Evolutionary conservation across 2,113 vertebrate genomes (phyloP).

Genomic region (Tinamus guttatus): DNA sequence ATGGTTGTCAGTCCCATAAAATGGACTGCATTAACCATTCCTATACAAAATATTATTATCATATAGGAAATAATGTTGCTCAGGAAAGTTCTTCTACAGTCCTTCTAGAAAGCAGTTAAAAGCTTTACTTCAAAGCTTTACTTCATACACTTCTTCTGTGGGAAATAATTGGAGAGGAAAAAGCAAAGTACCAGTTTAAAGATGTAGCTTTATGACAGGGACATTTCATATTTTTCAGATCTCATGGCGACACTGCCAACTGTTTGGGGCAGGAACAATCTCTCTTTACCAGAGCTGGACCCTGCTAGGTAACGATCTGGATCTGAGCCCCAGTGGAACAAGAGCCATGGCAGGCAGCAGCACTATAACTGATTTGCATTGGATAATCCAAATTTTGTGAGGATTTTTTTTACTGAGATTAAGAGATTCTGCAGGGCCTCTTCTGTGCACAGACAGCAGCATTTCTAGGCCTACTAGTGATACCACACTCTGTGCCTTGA

Average conservation of each 20-base stretch:
- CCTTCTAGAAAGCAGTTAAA: background rate
- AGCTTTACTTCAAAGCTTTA: background rate
- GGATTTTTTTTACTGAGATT: background rate
- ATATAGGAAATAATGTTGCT: background rate
- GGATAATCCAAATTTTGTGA: background rate
- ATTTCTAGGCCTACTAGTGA: background rate
- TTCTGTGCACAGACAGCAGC: background rate
- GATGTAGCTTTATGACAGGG: background rate
- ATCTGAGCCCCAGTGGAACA: background rate
- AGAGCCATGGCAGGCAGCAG: background rate
- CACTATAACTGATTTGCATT: background rate
- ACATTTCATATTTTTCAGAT: background rate
- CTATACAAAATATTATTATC: background rate
- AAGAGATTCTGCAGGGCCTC: background rate
- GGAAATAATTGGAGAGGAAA: background rate
- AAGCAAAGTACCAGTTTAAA: background rate
- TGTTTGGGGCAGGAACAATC: background rate
- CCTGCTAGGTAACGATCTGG: background rate
- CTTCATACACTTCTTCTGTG: background rate
- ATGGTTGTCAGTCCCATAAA: background rate
- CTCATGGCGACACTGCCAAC: background rate
- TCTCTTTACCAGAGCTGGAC: background rate
- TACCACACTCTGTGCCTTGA: background rate
- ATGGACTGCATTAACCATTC: background rate
- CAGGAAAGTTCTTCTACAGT: background rate